These are phyloP conservation scores for Patella ulyssiponensis DNA, from an alignment of 2,888 invertebrate genomes.

Conservation along the genomic window DNA sequence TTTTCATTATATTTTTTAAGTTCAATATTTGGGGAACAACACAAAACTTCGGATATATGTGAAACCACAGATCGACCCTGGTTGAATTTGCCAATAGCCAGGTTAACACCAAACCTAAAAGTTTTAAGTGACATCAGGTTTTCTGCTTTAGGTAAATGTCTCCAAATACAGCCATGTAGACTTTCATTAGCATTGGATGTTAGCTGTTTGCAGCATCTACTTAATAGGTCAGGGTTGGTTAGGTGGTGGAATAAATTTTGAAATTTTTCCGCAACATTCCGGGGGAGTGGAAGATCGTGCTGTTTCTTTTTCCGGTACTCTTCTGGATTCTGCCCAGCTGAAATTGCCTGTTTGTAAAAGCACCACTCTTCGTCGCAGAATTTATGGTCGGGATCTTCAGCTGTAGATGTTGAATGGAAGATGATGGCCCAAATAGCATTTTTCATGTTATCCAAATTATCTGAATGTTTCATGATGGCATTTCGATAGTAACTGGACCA, in stretches of 20 bases:
- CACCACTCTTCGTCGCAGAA: not conserved
- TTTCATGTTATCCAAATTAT: not conserved
- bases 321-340: not conserved
- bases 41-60: not conserved
- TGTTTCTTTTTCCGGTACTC: not conserved
- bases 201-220: not conserved
- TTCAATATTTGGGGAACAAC: too few species aligned
- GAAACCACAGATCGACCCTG: not conserved
- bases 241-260: not conserved
- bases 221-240: not conserved
- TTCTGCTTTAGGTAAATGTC: too few species aligned
- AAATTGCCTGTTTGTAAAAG: not conserved
- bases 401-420: not conserved
- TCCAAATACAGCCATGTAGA: not conserved
- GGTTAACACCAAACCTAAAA: not conserved
- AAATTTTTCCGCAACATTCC: not conserved
- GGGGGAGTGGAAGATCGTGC: not conserved
- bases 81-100: not conserved
- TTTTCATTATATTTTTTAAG: not conserved
- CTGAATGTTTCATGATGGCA: not conserved
- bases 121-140: not conserved
- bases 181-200: not conserved
- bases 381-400: not conserved
- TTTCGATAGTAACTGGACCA: not conserved
- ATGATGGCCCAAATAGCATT: slow-evolving; percentile 3